These are phyloP conservation scores for Hirtodrosophila cameraria DNA, from an alignment of 2,888 invertebrate genomes.

Conservation along the genomic window DNA sequence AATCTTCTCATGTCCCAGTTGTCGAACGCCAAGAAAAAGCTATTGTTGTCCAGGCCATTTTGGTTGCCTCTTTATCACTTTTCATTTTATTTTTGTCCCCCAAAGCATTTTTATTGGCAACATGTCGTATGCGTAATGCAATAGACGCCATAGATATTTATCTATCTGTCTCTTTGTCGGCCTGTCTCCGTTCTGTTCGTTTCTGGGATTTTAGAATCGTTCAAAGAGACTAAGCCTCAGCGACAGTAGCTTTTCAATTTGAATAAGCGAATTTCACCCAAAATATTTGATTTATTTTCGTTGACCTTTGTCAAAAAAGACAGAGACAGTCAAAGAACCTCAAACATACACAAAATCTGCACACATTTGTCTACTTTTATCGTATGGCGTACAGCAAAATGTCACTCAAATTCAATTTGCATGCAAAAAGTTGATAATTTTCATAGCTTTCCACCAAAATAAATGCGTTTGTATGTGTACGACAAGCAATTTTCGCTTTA, in stretches of 20 bases:
- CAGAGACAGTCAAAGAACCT: slow-evolving; percentile 3
- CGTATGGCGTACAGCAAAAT: slow-evolving; percentile 29
- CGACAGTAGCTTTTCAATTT: slow-evolving; percentile 71
- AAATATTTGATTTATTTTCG: slow-evolving; percentile 77
- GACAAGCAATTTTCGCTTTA: slow-evolving; percentile 73
- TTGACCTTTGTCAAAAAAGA: slow-evolving; percentile 73
- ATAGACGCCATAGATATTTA: slow-evolving; percentile 66
- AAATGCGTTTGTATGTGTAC: slow-evolving; percentile 36
- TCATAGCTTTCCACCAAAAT: slow-evolving; percentile 21
- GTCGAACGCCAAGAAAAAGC: slow-evolving; percentile 24
- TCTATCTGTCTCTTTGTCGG: slow-evolving; percentile 24
- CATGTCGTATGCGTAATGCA: slow-evolving; percentile 75
- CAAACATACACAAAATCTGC: slow-evolving; percentile 20
- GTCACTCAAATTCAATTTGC: slow-evolving; percentile 69
- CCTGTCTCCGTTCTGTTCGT: slow-evolving; percentile 1
- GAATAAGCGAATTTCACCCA: slow-evolving; percentile 65
- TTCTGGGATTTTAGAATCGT: slow-evolving; percentile 33
- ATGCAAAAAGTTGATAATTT: slow-evolving; percentile 65
- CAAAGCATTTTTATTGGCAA: slow-evolving; percentile 69
- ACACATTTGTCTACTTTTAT: slow-evolving; percentile 63
- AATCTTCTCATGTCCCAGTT: slow-evolving; percentile 42
- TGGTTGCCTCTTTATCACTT: slow-evolving; percentile 47
- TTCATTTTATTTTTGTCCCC: slow-evolving; percentile 27
- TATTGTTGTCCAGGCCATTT: slow-evolving; percentile 30
- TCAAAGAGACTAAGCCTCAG: slow-evolving; percentile 28